A percentile compares a stretch with the other conserved stretches of the same genome.
These are phyloP conservation scores for Stenopsyche tienmushanensis DNA, from an alignment of 1,140 invertebrate species.

Conservation along the genomic window DNA sequence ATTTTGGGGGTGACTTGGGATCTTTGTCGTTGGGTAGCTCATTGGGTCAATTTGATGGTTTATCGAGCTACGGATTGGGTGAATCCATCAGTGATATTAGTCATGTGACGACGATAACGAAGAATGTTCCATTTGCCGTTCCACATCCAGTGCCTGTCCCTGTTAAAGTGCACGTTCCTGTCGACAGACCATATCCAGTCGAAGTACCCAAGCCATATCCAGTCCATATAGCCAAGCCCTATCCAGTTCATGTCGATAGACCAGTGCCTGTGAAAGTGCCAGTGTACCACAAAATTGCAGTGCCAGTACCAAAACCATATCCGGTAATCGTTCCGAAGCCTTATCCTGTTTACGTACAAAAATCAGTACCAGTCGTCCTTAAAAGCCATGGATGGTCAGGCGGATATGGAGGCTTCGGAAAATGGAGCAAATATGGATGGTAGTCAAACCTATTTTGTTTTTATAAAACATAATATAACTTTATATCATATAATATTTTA, in stretches of 20 bases:
- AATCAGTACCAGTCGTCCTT: constrained; percentile 3
- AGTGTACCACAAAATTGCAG: constrained; percentile 12
- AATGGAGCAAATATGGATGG: too few relatives aligned
- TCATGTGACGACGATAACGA: constrained; percentile 1
- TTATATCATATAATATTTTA: background rate
- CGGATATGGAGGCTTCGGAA: constrained; percentile 1
- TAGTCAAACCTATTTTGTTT: too few relatives aligned
- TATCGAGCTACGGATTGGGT: background rate
- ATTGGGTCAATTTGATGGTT: too few relatives aligned
- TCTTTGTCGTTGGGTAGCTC: background rate
- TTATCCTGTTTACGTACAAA: constrained; percentile 10
- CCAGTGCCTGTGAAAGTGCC: constrained; percentile 17
- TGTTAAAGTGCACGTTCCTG: constrained; percentile 1
- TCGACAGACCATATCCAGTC: constrained; percentile 10
- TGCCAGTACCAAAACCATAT: constrained; percentile 8
- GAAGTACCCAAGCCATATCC: constrained; percentile 10
- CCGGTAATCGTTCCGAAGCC: constrained; percentile 8
- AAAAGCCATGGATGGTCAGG: constrained; percentile 16
- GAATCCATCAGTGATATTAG: background rate
- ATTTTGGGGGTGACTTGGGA: background rate
- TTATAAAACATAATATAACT: too few relatives aligned
- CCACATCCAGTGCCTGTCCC: constrained; percentile 7
- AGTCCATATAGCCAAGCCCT: constrained; percentile 6
- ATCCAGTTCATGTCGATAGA: too few relatives aligned
- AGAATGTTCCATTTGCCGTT: constrained; percentile 3